These are phyloP conservation scores for Oreonectes daqikongensis DNA, from an alignment of 2,797 vertebrate species.

Conservation along the genomic window DNA sequence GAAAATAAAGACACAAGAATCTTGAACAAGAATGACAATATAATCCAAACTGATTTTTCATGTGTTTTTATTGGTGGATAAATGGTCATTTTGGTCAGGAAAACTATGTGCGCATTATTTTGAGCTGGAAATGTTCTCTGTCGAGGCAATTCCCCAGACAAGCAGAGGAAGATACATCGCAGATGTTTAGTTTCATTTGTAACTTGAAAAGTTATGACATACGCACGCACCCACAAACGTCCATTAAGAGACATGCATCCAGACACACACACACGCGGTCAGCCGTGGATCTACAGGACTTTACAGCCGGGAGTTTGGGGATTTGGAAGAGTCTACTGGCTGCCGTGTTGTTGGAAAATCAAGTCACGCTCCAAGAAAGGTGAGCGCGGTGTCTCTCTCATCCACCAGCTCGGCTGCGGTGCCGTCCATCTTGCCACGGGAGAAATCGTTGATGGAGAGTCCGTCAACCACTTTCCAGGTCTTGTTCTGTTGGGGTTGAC, in stretches of 20 bases:
- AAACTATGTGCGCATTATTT: slow-evolving; percentile 38
- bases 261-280: slow-evolving; percentile 30
- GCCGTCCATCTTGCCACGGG: slow-evolving; percentile 88
- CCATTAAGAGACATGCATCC: slow-evolving; percentile 11
- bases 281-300: slow-evolving; percentile 56
- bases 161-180: slow-evolving; percentile 16
- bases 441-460: slow-evolving; percentile 89
- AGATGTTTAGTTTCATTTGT: slow-evolving; percentile 22
- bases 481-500: slow-evolving; percentile 79
- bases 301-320: slow-evolving; percentile 82
- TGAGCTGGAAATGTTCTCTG: slow-evolving; percentile 4
- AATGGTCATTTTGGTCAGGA: slow-evolving; percentile 38
- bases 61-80: slow-evolving; percentile 49
- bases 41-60: not conserved
- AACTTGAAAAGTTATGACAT: slow-evolving; percentile 19
- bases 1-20: too few species aligned
- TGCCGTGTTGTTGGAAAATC: slow-evolving; percentile 42
- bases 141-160: slow-evolving; percentile 24
- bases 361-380: slow-evolving; percentile 88
- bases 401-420: slow-evolving; percentile 91
- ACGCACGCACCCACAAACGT: not conserved
- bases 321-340: slow-evolving; percentile 66
- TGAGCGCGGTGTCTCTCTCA: slow-evolving; percentile 90
- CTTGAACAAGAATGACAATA: not conserved
- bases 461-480: slow-evolving; percentile 90